These are phyloP conservation scores for Corbicula japonica DNA, from an alignment of 2,888 invertebrate genomes.

Conservation along the genomic window DNA sequence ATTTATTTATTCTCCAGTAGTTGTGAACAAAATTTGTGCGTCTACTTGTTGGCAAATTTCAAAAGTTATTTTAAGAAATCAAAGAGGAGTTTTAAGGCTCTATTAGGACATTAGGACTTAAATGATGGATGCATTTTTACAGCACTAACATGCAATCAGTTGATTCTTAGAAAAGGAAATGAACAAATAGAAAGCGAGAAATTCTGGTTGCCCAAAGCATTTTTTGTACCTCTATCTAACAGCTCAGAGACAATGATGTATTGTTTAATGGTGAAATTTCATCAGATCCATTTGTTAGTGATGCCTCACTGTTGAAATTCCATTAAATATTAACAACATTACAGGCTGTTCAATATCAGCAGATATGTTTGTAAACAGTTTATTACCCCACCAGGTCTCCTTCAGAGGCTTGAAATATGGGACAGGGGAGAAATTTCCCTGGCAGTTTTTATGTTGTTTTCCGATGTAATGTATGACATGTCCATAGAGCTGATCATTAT, in stretches of 20 bases:
- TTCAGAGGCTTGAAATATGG: conserved; percentile 1
- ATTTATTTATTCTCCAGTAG: too few species aligned
- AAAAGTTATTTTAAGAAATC: too few species aligned
- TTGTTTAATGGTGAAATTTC: conserved; percentile 17
- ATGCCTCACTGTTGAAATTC: conserved; percentile 19
- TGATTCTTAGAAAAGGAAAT: too few species aligned
- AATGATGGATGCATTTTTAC: too few species aligned
- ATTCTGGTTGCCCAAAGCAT: too few species aligned
- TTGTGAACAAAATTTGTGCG: too few species aligned
- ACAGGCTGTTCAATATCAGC: conserved; percentile 3
- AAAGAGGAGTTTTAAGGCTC: too few species aligned
- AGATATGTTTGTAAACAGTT: conserved; percentile 19
- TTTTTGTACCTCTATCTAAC: too few species aligned
- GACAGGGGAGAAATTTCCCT: conserved; percentile 2
- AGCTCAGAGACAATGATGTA: conserved; percentile 8
- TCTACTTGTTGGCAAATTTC: too few species aligned
- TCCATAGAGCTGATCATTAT: not conserved
- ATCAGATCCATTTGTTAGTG: conserved; percentile 29
- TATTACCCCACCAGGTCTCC: not conserved
- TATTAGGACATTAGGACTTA: too few species aligned
- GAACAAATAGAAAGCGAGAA: too few species aligned
- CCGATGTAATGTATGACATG: conserved; percentile 10
- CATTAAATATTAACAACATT: conserved; percentile 39
- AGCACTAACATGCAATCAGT: too few species aligned
- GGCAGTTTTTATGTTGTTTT: not conserved